A percentile compares a stretch with the other conserved stretches of the same genome.
Evolutionary conservation across 92 coral and sea anemone species (phyloP).

Genomic region (Zoanthus sociatus): DNA sequence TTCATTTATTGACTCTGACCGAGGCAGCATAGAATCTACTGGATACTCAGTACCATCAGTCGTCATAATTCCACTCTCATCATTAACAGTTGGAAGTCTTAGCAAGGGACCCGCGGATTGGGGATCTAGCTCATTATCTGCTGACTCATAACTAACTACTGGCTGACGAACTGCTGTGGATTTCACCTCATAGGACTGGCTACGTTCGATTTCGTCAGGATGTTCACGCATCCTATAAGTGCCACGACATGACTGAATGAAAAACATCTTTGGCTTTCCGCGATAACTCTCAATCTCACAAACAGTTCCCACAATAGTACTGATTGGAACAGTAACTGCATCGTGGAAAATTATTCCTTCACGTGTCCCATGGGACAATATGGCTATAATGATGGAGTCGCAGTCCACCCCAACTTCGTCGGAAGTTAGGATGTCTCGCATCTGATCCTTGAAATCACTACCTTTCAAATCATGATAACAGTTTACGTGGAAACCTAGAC

Average conservation of each 20-base stretch:
- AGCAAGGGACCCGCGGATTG: background rate
- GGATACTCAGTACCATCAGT: background rate
- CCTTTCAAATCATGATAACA: background rate
- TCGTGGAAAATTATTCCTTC: constrained; percentile 30
- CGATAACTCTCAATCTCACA: background rate
- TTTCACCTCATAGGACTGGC: background rate
- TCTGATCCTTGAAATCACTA: background rate
- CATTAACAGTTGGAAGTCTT: background rate
- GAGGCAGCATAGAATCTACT: background rate
- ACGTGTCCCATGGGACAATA: constrained; percentile 52
- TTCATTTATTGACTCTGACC: background rate
- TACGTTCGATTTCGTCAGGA: background rate
- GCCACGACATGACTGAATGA: constrained; percentile 60
- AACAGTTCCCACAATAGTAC: constrained; percentile 22
- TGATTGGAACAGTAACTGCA: constrained; percentile 31
- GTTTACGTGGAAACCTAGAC: constrained; percentile 50
- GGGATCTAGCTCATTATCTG: background rate
- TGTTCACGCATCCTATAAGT: background rate
- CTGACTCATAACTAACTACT: too few relatives aligned
- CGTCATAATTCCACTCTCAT: background rate
- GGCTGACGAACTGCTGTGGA: background rate
- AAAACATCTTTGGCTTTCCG: constrained; percentile 65
- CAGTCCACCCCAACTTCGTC: background rate
- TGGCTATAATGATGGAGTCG: constrained; percentile 55
- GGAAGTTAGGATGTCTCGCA: background rate